Percentiles rank a stretch among this genome's conserved stretches.
Conservation (phyloP, 2,113 vertebrate species). For the Psilopsiagon aurifrons region DNA sequence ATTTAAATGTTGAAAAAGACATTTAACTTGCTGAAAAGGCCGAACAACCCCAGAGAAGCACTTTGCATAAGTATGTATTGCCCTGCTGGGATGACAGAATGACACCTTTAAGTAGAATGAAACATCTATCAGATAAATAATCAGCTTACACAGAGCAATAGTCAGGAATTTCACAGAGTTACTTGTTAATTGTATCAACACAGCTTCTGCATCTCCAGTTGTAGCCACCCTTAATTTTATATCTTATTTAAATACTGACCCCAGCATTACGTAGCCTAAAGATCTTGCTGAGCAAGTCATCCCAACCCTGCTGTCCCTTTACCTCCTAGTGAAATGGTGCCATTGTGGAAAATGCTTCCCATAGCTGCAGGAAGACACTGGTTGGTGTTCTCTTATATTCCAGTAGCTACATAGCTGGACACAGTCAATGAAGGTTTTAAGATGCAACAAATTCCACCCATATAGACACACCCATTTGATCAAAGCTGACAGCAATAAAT, state of each 20-base stretch:
- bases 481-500: not conserved
- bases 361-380: not conserved
- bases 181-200: not conserved
- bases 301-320: not conserved
- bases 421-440: not conserved
- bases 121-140: not conserved
- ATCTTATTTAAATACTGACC: not conserved
- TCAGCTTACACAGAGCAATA: not conserved
- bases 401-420: not conserved
- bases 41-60: not conserved
- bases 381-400: not conserved
- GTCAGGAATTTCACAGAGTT: not conserved
- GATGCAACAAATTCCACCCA: not conserved
- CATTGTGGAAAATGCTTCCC: not conserved
- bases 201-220: not conserved
- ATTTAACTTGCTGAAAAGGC: not conserved
- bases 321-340: not conserved
- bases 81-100: not conserved
- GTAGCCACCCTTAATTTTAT: not conserved
- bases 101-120: not conserved
- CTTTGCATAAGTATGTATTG: not conserved
- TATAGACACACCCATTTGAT: not conserved
- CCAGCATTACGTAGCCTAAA: not conserved
- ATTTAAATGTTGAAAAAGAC: not conserved
- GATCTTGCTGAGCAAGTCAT: not conserved